Evolutionary conservation across 2,113 vertebrate genomes (phyloP).

Genomic region (Tylochromis polylepis): DNA sequence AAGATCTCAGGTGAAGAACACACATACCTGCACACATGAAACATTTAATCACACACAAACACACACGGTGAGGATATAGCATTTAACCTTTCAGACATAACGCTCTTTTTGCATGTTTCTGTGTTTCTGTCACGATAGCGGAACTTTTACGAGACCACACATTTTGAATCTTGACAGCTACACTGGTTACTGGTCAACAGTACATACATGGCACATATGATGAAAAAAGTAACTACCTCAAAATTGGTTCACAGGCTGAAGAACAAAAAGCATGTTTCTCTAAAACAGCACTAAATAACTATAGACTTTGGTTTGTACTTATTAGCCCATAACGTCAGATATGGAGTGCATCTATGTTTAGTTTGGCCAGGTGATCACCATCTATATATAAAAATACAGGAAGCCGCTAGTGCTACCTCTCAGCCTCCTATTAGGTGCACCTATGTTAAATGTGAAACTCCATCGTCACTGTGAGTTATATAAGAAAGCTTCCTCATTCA

Average conservation of each 20-base stretch:
- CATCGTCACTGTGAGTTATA: background rate
- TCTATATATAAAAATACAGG: background rate
- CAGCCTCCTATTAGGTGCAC: background rate
- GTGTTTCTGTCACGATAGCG: background rate
- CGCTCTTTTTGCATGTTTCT: background rate
- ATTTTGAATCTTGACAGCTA: background rate
- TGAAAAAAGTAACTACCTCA: background rate
- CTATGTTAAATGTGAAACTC: background rate
- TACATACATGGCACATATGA: accelerated
- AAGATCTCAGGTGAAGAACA: conserved; percentile 43
- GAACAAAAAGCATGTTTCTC: too few species aligned
- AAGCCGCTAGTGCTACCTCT: background rate
- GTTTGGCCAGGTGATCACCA: background rate
- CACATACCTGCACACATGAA: background rate
- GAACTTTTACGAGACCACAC: background rate
- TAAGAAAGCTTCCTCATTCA: background rate
- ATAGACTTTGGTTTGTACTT: background rate
- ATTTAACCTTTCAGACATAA: conserved; percentile 26
- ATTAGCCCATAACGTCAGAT: background rate
- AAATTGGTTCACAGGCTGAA: background rate
- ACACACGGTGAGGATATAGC: background rate
- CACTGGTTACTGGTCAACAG: background rate
- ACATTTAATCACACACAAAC: background rate
- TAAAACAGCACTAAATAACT: background rate
- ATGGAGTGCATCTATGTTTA: background rate